Evolutionary conservation across 2,113 vertebrate species (phyloP).

Genomic region (Pogona vitticeps): DNA sequence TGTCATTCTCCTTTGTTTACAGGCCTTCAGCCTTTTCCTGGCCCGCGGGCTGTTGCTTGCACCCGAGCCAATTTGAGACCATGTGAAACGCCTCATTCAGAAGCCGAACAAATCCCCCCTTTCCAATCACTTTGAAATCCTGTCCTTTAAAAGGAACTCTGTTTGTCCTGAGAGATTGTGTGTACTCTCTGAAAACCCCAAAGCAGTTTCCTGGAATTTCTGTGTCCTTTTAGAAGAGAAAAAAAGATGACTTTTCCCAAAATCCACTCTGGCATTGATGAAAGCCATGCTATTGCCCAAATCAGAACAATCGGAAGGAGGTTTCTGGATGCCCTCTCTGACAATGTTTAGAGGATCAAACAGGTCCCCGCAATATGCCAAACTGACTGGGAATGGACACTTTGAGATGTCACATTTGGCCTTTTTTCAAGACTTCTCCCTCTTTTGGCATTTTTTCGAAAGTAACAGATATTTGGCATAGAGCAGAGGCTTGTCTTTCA

Average conservation of each 20-base stretch:
- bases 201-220: conserved; percentile 64
- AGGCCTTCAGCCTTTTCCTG: conserved; percentile 49
- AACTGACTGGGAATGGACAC: not conserved
- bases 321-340: not conserved
- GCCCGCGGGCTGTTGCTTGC: conserved; percentile 47
- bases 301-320: conserved; percentile 1
- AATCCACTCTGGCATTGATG: not conserved
- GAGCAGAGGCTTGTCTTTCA: not conserved
- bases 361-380: too few relatives aligned
- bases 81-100: conserved; percentile 54
- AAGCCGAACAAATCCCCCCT: conserved; percentile 60
- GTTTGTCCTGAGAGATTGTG: conserved; percentile 60
- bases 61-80: conserved; percentile 53
- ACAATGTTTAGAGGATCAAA: not conserved
- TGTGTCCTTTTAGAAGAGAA: conserved; percentile 67
- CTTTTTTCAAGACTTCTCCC: not conserved
- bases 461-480: too few relatives aligned
- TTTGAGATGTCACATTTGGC: not conserved
- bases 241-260: conserved; percentile 63
- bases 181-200: conserved; percentile 66
- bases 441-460: too few relatives aligned
- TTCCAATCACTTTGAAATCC: conserved; percentile 65
- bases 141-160: conserved; percentile 69
- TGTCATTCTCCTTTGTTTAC: conserved; percentile 67
- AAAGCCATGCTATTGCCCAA: conserved; percentile 47